phyloP scores from a whole-genome alignment of 2,888 invertebrate species.

The Liposcelis brunnea region DNA sequence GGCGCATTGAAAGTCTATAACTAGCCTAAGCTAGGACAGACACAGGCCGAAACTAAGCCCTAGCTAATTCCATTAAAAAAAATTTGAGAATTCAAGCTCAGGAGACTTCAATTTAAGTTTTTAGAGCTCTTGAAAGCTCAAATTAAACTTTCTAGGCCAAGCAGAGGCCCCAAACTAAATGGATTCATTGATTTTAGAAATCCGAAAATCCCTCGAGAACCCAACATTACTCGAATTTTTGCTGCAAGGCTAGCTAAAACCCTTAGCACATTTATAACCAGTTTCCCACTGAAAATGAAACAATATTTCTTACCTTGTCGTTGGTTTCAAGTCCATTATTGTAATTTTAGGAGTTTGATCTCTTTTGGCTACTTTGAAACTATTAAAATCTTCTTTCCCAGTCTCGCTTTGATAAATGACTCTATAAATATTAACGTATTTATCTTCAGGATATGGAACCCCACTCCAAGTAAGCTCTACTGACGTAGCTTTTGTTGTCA shows the following conservation, averaged over 20 bases:
- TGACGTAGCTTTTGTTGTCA: conserved; percentile 55
- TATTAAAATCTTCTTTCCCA: conserved; percentile 52
- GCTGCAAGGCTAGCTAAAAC: no score
- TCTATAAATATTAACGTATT: conserved; percentile 76
- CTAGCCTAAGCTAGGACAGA: background rate
- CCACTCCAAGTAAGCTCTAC: conserved; percentile 70
- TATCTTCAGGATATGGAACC: conserved; percentile 74
- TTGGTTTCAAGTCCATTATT: conserved; percentile 52
- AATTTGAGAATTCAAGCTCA: no score
- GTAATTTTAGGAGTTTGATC: conserved; percentile 48
- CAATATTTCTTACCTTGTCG: conserved; percentile 33
- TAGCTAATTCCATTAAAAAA: conserved; percentile 4
- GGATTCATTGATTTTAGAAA: no score
- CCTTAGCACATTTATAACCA: no score
- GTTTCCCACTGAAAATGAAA: background rate
- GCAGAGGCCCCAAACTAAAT: no score
- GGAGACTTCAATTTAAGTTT: no score
- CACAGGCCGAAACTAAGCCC: background rate
- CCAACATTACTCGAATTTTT: no score
- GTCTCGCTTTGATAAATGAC: conserved; percentile 64
- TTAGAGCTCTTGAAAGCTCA: no score
- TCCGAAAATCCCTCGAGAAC: no score
- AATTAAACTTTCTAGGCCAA: no score
- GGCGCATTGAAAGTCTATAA: no score
- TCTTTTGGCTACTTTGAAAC: conserved; percentile 56